These are phyloP conservation scores for Frankliniella fusca DNA, from an alignment of 2,888 invertebrate genomes.

Conservation along the genomic window DNA sequence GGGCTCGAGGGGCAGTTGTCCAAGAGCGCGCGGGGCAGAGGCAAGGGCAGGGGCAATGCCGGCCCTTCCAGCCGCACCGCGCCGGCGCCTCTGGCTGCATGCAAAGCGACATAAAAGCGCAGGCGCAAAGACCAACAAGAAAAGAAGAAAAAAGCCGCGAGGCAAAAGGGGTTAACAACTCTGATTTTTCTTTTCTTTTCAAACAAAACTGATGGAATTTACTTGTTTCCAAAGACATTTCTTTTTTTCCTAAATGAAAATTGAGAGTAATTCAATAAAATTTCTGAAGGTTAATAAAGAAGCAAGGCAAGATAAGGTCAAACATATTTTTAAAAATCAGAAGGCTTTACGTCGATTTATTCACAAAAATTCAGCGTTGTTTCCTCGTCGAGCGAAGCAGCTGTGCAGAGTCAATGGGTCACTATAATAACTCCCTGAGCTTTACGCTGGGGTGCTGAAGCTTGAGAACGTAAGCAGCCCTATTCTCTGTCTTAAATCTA, in stretches of 20 bases:
- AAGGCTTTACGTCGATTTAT: too few relatives aligned
- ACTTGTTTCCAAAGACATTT: too few relatives aligned
- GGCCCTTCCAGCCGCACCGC: slow-evolving; percentile 37
- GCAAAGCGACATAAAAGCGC: slow-evolving; percentile 31
- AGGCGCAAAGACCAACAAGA: slow-evolving; percentile 39
- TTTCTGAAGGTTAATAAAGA: slow-evolving; percentile 23
- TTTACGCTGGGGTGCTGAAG: too few relatives aligned
- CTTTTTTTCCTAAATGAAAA: slow-evolving; percentile 33
- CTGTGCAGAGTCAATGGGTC: too few relatives aligned
- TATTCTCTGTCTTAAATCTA: too few relatives aligned
- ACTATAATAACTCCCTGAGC: too few relatives aligned
- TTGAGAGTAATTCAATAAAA: slow-evolving; percentile 33
- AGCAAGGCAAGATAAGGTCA: neutral
- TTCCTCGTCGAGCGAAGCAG: neutral
- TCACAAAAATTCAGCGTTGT: neutral
- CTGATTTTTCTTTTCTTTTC: neutral
- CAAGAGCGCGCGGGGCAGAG: slow-evolving; percentile 28
- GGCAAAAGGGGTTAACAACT: too few relatives aligned
- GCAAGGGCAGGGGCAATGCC: slow-evolving; percentile 45
- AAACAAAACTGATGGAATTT: too few relatives aligned
- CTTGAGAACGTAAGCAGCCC: too few relatives aligned
- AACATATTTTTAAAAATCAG: neutral
- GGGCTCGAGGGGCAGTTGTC: neutral
- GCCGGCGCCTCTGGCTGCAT: slow-evolving; percentile 32
- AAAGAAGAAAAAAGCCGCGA: slow-evolving; percentile 34